Percentiles rank a stretch among this genome's conserved stretches.
Evolutionary conservation across 2,888 invertebrate genomes (phyloP).

Genomic region (Platynereis dumerilii): DNA sequence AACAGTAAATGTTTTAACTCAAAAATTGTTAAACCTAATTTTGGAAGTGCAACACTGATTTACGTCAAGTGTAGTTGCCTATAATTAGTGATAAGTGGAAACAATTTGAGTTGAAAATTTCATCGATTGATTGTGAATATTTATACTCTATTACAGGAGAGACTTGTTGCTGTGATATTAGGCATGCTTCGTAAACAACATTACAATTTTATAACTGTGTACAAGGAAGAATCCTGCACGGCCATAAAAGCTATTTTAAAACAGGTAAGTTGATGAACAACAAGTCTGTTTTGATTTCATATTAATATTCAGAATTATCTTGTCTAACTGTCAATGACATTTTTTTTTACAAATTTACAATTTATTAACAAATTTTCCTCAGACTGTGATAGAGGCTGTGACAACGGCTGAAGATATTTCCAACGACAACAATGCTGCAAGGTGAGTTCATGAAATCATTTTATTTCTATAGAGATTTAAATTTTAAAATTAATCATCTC

Average conservation of each 20-base stretch:
- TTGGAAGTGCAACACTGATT: too few relatives aligned
- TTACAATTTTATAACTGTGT: constrained; percentile 80
- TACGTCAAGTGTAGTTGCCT: too few relatives aligned
- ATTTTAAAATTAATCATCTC: background rate
- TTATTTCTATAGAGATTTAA: background rate
- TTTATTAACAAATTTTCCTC: background rate
- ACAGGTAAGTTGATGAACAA: constrained; percentile 68
- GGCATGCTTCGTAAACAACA: constrained; percentile 85
- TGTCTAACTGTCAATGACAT: too few relatives aligned
- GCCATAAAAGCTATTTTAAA: constrained; percentile 88
- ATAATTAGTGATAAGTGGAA: too few relatives aligned
- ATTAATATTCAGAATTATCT: background rate
- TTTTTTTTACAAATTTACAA: too few relatives aligned
- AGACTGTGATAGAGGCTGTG: constrained; percentile 75
- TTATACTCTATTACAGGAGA: constrained; percentile 80
- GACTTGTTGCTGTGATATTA: constrained; percentile 84
- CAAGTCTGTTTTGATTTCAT: background rate
- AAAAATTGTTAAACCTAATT: too few relatives aligned
- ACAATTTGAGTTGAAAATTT: too few relatives aligned
- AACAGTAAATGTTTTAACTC: too few relatives aligned
- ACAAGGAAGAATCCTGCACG: constrained; percentile 82
- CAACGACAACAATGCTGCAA: constrained; percentile 44
- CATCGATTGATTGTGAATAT: too few relatives aligned
- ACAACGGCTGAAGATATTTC: constrained; percentile 68
- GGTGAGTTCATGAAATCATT: constrained; percentile 10